Base-by-base conservation (phyloP, 2,888 invertebrate species). In the Lasioglossum zephyrum region DNA sequence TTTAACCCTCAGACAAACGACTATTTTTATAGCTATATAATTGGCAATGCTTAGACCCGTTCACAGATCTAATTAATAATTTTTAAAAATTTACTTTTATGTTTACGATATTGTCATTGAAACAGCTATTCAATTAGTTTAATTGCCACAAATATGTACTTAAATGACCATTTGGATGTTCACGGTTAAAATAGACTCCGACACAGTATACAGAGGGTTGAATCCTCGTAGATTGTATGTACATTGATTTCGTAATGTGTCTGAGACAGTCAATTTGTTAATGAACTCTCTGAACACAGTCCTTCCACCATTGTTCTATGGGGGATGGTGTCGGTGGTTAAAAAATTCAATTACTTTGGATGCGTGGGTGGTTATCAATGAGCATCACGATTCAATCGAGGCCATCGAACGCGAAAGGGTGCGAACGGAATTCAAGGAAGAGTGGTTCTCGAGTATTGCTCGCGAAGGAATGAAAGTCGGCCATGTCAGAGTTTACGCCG, bases 401-500 rank as follows among this genome's bases (percentile, higher is more conserved):
- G 11, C 69, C n/a, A n/a, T 69, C 69, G 73, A n/a, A 39, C 26
- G 74, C 22, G 63, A 16, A n/a, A 26, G n/a, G 8, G 73, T 41
- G 69, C 73, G 78, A 79, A 73, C 66, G 84, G 49, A 79, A 72
- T 69, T 66, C 39, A 39, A 36, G 69, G 73, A 57, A 63, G 49
- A 60, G 26, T 53, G 76, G 63, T 63, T 72, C 72, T 36, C 66
- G 18, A 16, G 57, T 74, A 53, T 79, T 70, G 60, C 76, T 79
- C 69, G 39, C 39, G 76, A 81, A 72, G 82, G 85, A 77, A 57
- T 80, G 84, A 84, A 82, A 81, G 81, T 86, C 75, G 73, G 85
- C 83, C 31, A 41, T 31, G 76, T 36, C 39, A 13, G 72, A 80
- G 83, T 84, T 85, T 80, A 77, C 88, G 89, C 90, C 87, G 89